Conservation (phyloP, 2,113 vertebrate species). For the Labeo rohita region DNA sequence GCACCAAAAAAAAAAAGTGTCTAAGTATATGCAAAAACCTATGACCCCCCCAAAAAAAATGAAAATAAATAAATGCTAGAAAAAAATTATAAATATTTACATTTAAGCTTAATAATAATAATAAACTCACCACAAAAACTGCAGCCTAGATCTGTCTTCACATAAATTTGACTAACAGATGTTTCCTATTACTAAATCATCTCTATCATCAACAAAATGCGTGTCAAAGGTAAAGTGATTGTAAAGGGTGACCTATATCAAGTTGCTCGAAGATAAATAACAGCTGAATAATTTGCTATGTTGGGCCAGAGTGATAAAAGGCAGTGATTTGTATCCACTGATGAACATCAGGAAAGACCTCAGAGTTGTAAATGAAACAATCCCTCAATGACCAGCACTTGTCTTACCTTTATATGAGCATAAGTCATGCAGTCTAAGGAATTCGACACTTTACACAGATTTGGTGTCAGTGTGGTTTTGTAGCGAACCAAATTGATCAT, state of each 20-base stretch:
- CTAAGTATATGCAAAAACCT: too few species aligned
- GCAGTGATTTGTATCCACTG: slow-evolving; percentile 44
- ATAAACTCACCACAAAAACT: background rate
- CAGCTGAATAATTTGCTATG: slow-evolving; percentile 71
- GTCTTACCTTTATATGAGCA: slow-evolving; percentile 32
- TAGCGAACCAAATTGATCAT: background rate
- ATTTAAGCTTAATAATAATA: too few species aligned
- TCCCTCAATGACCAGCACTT: slow-evolving; percentile 41
- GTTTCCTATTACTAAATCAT: background rate
- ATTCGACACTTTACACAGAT: slow-evolving; percentile 6
- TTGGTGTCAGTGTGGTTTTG: slow-evolving; percentile 5
- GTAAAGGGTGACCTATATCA: background rate
- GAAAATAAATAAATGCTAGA: too few species aligned
- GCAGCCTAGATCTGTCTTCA: background rate
- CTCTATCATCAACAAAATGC: background rate
- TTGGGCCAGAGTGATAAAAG: slow-evolving; percentile 65
- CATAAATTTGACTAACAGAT: background rate
- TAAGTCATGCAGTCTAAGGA: slow-evolving; percentile 18
- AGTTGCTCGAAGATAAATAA: slow-evolving; percentile 71
- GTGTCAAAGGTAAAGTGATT: background rate
- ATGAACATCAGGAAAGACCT: slow-evolving; percentile 54
- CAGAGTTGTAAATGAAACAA: slow-evolving; percentile 30
- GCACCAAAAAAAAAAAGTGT: too few species aligned
- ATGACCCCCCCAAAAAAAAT: too few species aligned
- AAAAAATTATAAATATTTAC: too few species aligned